A percentile compares a stretch with the other conserved stretches of the same genome.
These are phyloP conservation scores for Galeopterus variegatus DNA, from an alignment of 2,113 vertebrate genomes.

Conservation along the genomic window DNA sequence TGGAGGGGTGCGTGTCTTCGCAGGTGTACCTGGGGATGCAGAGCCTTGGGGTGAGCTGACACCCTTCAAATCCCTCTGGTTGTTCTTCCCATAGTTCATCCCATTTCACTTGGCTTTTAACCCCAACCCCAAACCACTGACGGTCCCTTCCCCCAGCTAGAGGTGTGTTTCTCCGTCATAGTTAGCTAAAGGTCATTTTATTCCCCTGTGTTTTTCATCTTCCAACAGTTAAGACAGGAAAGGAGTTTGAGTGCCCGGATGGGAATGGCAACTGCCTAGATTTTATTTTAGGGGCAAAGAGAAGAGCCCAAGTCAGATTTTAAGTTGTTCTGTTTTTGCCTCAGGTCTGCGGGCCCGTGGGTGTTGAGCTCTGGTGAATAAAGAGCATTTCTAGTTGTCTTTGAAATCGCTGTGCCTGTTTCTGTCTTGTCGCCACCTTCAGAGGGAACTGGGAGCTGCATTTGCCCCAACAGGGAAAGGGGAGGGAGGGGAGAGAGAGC, in stretches of 20 bases:
- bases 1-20: neutral
- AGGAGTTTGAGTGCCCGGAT: neutral
- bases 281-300: conserved; percentile 56
- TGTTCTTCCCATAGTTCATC: neutral
- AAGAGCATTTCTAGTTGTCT: conserved; percentile 46
- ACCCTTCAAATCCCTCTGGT: rapidly evolving
- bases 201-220: neutral
- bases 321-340: conserved; percentile 13
- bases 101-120: rapidly evolving
- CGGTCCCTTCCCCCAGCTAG: neutral
- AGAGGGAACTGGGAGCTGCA: rapidly evolving
- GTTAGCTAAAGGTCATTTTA: neutral
- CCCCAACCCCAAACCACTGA: rapidly evolving
- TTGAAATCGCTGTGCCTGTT: neutral
- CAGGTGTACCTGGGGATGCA: neutral
- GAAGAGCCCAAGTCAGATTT: neutral
- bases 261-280: neutral
- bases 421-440: neutral
- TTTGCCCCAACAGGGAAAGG: too few relatives aligned
- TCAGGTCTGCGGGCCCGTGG: neutral
- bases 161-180: neutral
- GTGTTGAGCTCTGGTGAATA: conserved; percentile 47
- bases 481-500: too few relatives aligned
- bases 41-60: neutral
- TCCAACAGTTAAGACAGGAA: neutral